Evolutionary conservation across 2,797 vertebrate genomes (phyloP).

Genomic region (Eremophila alpestris): DNA sequence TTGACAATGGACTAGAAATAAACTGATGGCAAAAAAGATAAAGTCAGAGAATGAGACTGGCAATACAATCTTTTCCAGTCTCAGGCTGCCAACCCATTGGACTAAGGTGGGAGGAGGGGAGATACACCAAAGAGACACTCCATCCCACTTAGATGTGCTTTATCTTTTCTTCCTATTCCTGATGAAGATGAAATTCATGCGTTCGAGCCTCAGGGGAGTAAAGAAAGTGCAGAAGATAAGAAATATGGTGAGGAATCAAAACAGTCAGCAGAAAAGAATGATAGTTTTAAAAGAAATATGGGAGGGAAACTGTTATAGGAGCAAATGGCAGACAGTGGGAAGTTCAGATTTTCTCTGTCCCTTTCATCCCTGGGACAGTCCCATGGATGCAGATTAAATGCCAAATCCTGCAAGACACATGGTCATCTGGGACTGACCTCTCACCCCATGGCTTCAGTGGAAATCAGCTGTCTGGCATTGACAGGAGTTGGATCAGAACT

Average conservation of each 20-base stretch:
- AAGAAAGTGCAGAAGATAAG: neutral
- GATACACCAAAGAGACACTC: neutral
- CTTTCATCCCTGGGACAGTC: neutral
- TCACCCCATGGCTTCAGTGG: fast-evolving
- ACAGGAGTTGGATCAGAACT: neutral
- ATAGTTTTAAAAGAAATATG: neutral
- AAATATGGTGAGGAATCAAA: neutral
- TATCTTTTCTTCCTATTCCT: neutral
- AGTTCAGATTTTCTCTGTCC: neutral
- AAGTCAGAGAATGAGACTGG: neutral
- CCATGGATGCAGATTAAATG: neutral
- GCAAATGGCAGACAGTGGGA: neutral
- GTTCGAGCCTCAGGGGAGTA: neutral
- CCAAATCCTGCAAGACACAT: neutral
- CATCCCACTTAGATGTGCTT: neutral
- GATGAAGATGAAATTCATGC: neutral
- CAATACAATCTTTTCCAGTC: neutral
- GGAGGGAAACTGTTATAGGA: neutral
- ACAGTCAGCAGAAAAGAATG: neutral
- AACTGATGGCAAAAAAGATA: neutral
- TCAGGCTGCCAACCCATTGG: neutral
- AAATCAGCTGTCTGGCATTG: fast-evolving
- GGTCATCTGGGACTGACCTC: neutral
- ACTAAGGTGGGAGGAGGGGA: neutral
- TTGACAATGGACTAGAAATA: neutral